Conservation (phyloP, 1,140 invertebrate genomes). For the Gryon sp. region DNA sequence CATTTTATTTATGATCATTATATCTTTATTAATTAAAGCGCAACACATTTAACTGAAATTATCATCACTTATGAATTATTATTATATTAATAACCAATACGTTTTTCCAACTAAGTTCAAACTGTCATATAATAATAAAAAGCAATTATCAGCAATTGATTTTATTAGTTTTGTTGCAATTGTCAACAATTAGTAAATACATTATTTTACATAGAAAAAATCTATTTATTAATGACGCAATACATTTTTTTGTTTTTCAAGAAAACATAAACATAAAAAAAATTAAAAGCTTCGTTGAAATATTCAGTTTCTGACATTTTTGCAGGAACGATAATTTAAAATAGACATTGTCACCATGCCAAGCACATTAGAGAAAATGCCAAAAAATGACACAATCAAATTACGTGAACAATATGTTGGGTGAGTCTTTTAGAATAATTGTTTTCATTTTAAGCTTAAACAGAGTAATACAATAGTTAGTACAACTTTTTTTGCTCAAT, state of each 20-base stretch:
- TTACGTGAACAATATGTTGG: slow-evolving; percentile 89
- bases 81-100: background rate
- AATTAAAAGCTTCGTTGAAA: too few relatives aligned
- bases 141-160: too few relatives aligned
- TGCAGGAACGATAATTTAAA: slow-evolving; percentile 8
- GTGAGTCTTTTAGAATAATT: slow-evolving; percentile 80
- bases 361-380: slow-evolving; percentile 83
- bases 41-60: slow-evolving; percentile 18
- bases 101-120: background rate
- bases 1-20: too few relatives aligned
- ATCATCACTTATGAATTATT: slow-evolving; percentile 33
- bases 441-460: background rate
- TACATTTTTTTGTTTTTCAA: too few relatives aligned
- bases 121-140: slow-evolving; percentile 7
- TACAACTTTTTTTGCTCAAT: too few relatives aligned
- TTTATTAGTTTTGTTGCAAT: too few relatives aligned
- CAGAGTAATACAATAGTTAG: too few relatives aligned
- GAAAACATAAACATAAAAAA: too few relatives aligned
- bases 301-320: too few relatives aligned
- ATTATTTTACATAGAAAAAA: too few relatives aligned
- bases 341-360: slow-evolving; percentile 63
- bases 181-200: slow-evolving; percentile 20
- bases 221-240: too few relatives aligned
- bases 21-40: slow-evolving; percentile 29
- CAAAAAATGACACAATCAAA: slow-evolving; percentile 88